These are phyloP conservation scores for Porites rus DNA, from an alignment of 92 coral and sea anemone species.

Conservation along the genomic window DNA sequence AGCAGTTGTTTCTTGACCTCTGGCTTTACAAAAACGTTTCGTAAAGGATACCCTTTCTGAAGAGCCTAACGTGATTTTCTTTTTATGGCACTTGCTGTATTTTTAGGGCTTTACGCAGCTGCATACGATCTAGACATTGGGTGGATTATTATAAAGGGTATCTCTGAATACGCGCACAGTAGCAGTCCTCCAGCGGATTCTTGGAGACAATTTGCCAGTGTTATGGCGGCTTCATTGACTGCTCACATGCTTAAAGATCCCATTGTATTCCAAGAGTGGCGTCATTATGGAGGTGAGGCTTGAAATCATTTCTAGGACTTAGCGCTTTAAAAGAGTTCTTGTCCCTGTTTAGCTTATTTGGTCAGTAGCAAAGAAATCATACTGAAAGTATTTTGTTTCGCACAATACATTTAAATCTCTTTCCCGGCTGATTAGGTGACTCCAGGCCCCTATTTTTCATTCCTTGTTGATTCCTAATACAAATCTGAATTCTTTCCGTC, in stretches of 20 bases:
- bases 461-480: too few species aligned
- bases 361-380: too few species aligned
- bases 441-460: too few species aligned
- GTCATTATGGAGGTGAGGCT: conserved; percentile 1
- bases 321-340: too few species aligned
- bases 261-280: not conserved
- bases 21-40: too few species aligned
- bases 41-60: not conserved
- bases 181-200: not conserved
- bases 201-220: conserved; percentile 33
- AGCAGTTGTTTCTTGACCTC: too few species aligned
- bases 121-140: conserved; percentile 24
- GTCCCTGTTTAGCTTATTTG: too few species aligned
- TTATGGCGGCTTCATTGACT: conserved; percentile 11
- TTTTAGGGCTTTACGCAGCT: not conserved
- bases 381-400: not conserved
- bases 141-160: conserved; percentile 26
- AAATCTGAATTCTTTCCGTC: not conserved
- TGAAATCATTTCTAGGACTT: too few species aligned
- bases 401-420: too few species aligned
- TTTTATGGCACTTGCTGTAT: too few species aligned
- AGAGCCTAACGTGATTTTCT: not conserved
- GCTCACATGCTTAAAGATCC: conserved; percentile 18
- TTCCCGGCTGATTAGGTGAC: not conserved
- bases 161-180: conserved; percentile 16